Conservation (phyloP, 2,113 vertebrate genomes). For the Strigops habroptila region DNA sequence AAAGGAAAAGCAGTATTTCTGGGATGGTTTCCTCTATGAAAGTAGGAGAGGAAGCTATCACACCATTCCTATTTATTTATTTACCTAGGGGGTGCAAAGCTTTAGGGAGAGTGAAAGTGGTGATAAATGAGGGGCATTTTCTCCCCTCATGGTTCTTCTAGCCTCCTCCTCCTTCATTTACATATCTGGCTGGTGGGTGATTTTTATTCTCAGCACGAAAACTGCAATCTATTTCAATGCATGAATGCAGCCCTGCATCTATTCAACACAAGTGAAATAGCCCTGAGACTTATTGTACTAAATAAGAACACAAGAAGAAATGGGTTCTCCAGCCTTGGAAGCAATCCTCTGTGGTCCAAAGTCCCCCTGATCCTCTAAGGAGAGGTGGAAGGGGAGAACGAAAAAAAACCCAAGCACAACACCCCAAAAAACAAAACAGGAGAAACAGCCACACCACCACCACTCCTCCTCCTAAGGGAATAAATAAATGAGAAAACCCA, state of each 20-base stretch:
- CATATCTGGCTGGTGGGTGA: conserved; percentile 42
- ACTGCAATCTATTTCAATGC: conserved; percentile 69
- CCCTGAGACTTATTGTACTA: conserved; percentile 12
- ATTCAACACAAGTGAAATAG: conserved; percentile 34
- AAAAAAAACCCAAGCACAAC: not conserved
- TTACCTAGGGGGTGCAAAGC: not conserved
- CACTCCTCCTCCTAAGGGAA: not conserved
- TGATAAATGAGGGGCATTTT: not conserved
- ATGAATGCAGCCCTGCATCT: conserved; percentile 65
- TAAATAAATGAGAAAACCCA: not conserved
- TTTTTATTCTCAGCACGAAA: conserved; percentile 70
- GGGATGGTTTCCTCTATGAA: not conserved
- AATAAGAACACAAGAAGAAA: conserved; percentile 38
- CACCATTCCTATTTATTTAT: not conserved
- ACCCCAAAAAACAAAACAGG: not conserved
- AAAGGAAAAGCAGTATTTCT: not conserved
- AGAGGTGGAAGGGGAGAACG: not conserved
- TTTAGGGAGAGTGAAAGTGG: not conserved
- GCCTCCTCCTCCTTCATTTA: conserved; percentile 42
- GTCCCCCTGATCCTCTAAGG: not conserved
- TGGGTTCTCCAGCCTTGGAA: not conserved
- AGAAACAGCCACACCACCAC: not conserved
- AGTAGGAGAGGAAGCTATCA: not conserved
- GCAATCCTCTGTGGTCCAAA: not conserved
- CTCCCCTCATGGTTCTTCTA: not conserved